Percentiles rank a stretch among this genome's conserved stretches.
phyloP scores from a whole-genome alignment of 1,140 invertebrate species.

The Drosophila pseudoobscura region DNA sequence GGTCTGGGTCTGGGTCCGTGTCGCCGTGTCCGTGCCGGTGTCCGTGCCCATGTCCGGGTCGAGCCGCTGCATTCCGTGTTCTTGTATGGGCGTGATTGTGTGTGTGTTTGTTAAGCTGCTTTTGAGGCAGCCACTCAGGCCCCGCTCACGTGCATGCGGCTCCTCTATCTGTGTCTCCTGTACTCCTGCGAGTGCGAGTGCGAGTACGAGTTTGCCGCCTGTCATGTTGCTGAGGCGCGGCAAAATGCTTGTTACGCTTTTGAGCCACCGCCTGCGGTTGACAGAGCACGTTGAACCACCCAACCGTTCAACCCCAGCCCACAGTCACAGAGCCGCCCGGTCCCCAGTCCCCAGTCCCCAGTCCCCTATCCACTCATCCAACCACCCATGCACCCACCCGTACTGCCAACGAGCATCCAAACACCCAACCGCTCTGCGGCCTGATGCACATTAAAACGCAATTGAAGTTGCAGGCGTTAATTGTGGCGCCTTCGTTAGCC shows the following conservation, averaged over 20 bases:
- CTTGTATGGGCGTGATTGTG: slow-evolving; percentile 17
- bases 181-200: slow-evolving; percentile 29
- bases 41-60: slow-evolving; percentile 21
- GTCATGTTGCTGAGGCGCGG: slow-evolving; percentile 59
- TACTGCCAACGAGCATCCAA: slow-evolving; percentile 5
- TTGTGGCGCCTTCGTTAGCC: slow-evolving; percentile 48
- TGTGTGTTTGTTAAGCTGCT: slow-evolving; percentile 66
- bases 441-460: slow-evolving; percentile 71
- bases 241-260: slow-evolving; percentile 72
- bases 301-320: neutral
- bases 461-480: slow-evolving; percentile 77
- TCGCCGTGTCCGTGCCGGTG: neutral
- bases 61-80: slow-evolving; percentile 13
- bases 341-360: no score
- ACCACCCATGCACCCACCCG: slow-evolving; percentile 2
- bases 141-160: slow-evolving; percentile 35
- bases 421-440: slow-evolving; percentile 29
- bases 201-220: slow-evolving; percentile 1
- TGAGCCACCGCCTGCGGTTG: slow-evolving; percentile 75
- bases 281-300: slow-evolving; percentile 62
- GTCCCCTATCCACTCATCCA: neutral
- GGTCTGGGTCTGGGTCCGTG: neutral
- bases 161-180: slow-evolving; percentile 15
- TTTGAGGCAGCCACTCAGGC: slow-evolving; percentile 69
- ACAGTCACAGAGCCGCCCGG: neutral